Evolutionary conservation across 92 coral and sea anemone species (phyloP).

Genomic region (Umimayanthus chanpuru): DNA sequence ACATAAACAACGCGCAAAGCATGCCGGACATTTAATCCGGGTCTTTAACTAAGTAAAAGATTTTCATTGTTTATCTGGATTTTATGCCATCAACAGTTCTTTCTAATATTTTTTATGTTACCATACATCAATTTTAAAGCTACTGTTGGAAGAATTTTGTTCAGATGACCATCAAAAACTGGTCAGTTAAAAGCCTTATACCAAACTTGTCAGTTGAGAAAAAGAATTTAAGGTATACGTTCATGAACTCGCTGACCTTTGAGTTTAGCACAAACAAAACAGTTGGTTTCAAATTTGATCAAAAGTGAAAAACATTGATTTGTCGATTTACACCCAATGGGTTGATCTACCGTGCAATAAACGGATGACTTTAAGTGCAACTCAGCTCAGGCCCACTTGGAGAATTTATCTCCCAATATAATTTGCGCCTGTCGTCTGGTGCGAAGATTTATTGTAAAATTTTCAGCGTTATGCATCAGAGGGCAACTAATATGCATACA

Average conservation of each 20-base stretch:
- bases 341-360: background rate
- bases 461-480: background rate
- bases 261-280: no score
- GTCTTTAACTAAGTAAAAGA: no score
- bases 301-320: background rate
- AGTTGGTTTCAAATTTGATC: background rate
- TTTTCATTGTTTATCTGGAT: background rate
- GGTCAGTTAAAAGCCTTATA: background rate
- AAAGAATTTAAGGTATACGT: no score
- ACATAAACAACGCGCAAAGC: no score
- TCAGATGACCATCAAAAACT: background rate
- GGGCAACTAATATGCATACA: background rate
- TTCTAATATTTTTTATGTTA: background rate
- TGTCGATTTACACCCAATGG: background rate
- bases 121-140: background rate
- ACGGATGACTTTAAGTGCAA: background rate
- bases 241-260: no score
- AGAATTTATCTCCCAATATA: background rate
- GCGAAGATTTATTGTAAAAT: background rate
- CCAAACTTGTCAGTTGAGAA: no score
- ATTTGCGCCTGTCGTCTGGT: constrained; percentile 29
- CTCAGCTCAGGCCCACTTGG: background rate
- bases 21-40: no score
- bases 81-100: background rate
- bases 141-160: background rate